Evolutionary conservation across 2,888 invertebrate species (phyloP).

Genomic region (Merodon equestris): DNA sequence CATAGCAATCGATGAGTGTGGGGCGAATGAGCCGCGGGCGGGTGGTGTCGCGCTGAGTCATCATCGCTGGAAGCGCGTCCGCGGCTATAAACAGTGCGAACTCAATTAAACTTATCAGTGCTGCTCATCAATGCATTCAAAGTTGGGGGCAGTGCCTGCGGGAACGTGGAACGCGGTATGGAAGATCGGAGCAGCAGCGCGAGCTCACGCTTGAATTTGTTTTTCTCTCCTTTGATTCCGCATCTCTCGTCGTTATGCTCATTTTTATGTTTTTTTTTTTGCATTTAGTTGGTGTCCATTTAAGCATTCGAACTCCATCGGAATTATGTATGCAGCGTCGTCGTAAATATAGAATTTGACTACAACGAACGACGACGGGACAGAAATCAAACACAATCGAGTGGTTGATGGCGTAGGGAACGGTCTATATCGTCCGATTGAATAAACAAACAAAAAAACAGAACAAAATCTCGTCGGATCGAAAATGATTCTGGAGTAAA

Average conservation of each 20-base stretch:
- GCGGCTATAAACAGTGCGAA: constrained; percentile 35
- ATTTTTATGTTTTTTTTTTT: constrained; percentile 14
- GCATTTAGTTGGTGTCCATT: constrained; percentile 3
- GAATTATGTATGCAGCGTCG: constrained; percentile 46
- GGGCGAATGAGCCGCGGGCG: no score
- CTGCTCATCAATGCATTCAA: constrained; percentile 58
- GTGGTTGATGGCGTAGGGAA: no score
- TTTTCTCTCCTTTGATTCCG: constrained; percentile 33
- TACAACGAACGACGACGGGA: constrained; percentile 28
- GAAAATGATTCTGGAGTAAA: constrained; percentile 67
- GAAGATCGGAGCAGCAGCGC: constrained; percentile 18
- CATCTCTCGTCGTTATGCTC: constrained; percentile 1
- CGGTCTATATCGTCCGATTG: no score
- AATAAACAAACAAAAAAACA: constrained; percentile 11
- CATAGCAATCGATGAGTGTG: no score
- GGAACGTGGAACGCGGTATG: constrained; percentile 13
- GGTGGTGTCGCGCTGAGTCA: constrained; percentile 32
- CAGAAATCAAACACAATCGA: constrained; percentile 14
- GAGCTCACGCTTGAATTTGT: constrained; percentile 46
- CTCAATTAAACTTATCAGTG: constrained; percentile 65
- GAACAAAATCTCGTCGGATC: constrained; percentile 45
- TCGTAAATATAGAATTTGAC: constrained; percentile 24
- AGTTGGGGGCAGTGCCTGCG: constrained; percentile 34
- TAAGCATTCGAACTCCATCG: constrained; percentile 34
- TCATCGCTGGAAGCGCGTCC: constrained; percentile 26